Conservation (phyloP, 64 coral and sea anemone genomes). For the Astreopora myriophthalma region DNA sequence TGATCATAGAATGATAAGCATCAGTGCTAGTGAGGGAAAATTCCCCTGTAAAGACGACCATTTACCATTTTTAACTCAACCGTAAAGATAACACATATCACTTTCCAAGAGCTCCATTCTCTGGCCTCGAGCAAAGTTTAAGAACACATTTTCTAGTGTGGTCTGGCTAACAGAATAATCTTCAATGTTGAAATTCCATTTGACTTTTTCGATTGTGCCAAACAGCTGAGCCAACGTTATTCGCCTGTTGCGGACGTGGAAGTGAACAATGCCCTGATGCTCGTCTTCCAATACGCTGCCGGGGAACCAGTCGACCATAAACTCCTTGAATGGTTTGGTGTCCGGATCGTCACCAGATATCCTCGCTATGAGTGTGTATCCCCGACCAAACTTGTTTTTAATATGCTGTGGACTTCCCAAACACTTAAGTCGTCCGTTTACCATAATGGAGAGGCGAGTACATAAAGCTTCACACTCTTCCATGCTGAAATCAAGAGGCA, state of each 20-base stretch:
- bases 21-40: too few species aligned
- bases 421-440: constrained; percentile 93
- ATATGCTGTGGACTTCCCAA: constrained; percentile 93
- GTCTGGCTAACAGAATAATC: constrained; percentile 93
- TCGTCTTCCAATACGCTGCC: constrained; percentile 90
- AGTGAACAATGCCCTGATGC: constrained; percentile 91
- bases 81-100: neutral
- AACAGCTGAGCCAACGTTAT: constrained; percentile 91
- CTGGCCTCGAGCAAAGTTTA: constrained; percentile 93
- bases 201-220: constrained; percentile 73
- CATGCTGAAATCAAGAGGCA: constrained; percentile 55
- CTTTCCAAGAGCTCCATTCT: constrained; percentile 7
- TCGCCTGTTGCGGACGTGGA: constrained; percentile 73
- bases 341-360: constrained; percentile 30
- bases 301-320: constrained; percentile 81
- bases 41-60: too few species aligned
- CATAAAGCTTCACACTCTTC: constrained; percentile 96
- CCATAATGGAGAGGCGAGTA: constrained; percentile 94
- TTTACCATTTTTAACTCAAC: too few species aligned
- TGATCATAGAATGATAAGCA: too few species aligned
- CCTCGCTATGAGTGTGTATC: constrained; percentile 83
- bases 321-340: constrained; percentile 72
- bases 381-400: constrained; percentile 93
- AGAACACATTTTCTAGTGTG: constrained; percentile 88
- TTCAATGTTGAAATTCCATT: constrained; percentile 67